Conservation (phyloP, 2,888 invertebrate genomes). For the Drosophila niveifrons region DNA sequence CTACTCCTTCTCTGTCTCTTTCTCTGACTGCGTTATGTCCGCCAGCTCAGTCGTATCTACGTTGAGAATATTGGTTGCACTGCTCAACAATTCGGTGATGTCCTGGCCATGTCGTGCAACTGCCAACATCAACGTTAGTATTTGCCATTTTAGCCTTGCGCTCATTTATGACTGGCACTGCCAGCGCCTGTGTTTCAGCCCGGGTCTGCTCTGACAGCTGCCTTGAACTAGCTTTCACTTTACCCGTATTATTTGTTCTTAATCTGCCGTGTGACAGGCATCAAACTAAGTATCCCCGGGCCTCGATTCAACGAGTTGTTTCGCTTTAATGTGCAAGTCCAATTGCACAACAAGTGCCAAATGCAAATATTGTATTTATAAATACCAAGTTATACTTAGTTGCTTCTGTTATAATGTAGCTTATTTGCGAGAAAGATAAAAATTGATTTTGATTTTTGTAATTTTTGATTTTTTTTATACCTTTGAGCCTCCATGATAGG, state of each 20-base stretch:
- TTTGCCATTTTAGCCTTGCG: slow-evolving; percentile 55
- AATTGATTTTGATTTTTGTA: too few relatives aligned
- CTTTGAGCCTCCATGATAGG: too few relatives aligned
- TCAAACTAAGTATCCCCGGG: slow-evolving; percentile 27
- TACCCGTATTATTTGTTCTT: slow-evolving; percentile 68
- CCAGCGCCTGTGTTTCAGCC: slow-evolving; percentile 2
- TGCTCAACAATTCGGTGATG: slow-evolving; percentile 39
- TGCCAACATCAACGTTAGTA: slow-evolving; percentile 44
- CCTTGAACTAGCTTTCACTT: slow-evolving; percentile 49
- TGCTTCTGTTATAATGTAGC: background rate
- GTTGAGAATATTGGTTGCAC: slow-evolving; percentile 32
- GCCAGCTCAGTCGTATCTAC: slow-evolving; percentile 22
- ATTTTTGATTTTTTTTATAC: too few relatives aligned
- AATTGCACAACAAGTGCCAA: slow-evolving; percentile 26
- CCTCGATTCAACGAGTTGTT: slow-evolving; percentile 11
- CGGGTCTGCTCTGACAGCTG: slow-evolving; percentile 17
- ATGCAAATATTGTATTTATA: slow-evolving; percentile 18
- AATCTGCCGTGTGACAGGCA: slow-evolving; percentile 60
- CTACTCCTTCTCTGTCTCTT: slow-evolving; percentile 1
- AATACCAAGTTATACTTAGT: background rate
- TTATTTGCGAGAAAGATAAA: background rate
- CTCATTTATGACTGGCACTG: slow-evolving; percentile 58
- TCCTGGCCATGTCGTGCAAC: slow-evolving; percentile 52
- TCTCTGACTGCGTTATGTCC: background rate
- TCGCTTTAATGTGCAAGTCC: slow-evolving; percentile 10